A percentile compares a stretch with the other conserved stretches of the same genome.
Conservation (phyloP, 35 echinoderm and acorn worm genomes). For the Heliocidaris erythrogramma region DNA sequence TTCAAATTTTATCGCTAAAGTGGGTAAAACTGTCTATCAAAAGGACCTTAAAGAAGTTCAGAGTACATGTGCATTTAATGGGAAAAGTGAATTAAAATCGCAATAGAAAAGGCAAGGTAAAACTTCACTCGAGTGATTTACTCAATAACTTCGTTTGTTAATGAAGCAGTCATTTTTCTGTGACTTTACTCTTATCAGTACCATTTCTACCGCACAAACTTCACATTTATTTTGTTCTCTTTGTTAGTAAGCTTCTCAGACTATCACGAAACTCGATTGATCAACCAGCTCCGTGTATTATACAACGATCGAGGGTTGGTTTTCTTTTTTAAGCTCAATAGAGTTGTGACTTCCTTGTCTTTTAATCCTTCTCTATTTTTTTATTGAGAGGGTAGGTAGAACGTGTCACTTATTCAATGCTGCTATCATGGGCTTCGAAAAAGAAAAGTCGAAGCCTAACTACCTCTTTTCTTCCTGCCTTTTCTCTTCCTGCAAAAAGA, state of each 20-base stretch:
- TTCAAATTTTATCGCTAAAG: too few species aligned
- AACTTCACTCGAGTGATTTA: too few species aligned
- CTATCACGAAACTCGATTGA: background rate
- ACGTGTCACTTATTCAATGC: background rate
- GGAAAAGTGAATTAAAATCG: too few species aligned
- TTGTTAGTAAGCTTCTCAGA: background rate
- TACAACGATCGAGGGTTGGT: background rate
- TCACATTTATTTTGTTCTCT: background rate
- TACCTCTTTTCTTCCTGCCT: background rate
- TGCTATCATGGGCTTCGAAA: background rate
- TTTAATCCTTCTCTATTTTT: background rate
- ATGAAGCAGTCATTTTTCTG: too few species aligned
- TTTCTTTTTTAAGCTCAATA: background rate
- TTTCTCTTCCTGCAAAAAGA: background rate
- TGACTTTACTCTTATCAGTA: background rate
- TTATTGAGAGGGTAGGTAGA: background rate
- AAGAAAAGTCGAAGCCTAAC: background rate
- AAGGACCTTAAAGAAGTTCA: too few species aligned
- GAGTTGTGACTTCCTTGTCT: background rate
- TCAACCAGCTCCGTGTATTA: background rate
- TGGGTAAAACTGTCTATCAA: too few species aligned
- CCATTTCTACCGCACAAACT: background rate
- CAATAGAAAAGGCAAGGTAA: too few species aligned
- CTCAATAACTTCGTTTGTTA: too few species aligned
- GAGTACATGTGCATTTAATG: too few species aligned